phyloP scores from a whole-genome alignment of 2,888 invertebrate genomes.

The Luperina testacea region DNA sequence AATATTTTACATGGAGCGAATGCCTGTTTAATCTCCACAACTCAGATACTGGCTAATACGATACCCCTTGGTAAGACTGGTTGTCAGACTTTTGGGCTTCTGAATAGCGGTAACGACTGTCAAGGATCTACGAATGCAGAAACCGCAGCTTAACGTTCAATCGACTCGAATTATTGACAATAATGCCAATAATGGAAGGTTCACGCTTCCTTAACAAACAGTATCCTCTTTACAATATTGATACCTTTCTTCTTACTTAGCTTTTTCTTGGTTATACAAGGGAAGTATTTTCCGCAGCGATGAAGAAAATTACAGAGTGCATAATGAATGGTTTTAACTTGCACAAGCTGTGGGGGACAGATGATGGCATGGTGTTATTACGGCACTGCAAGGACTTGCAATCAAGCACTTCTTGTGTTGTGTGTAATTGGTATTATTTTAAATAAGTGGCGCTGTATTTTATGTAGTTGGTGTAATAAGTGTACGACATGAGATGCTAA shows the following conservation, averaged over 20 bases:
- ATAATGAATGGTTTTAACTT: constrained; percentile 57
- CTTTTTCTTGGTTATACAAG: constrained; percentile 26
- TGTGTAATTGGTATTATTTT: constrained; percentile 30
- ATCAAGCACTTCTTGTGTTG: constrained; percentile 40
- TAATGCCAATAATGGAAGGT: neutral
- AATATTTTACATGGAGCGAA: neutral
- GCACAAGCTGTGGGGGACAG: constrained; percentile 47
- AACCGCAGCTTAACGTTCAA: neutral
- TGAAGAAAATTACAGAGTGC: constrained; percentile 46
- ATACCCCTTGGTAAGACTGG: neutral
- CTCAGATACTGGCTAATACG: neutral
- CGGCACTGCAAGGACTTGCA: constrained; percentile 35
- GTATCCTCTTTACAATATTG: constrained; percentile 11
- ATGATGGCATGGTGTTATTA: constrained; percentile 49
- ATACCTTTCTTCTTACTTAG: neutral
- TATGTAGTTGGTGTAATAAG: neutral
- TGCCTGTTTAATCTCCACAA: neutral
- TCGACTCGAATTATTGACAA: neutral
- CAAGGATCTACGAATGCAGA: neutral
- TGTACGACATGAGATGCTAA: neutral
- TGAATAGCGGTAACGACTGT: neutral
- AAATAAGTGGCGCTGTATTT: neutral
- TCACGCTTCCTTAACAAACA: neutral
- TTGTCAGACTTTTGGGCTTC: neutral
- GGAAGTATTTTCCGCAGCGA: constrained; percentile 34